phyloP scores from a whole-genome alignment of 30 jellyfish, hydroid and myxozoan genomes.

The Pelagia noctiluca region DNA sequence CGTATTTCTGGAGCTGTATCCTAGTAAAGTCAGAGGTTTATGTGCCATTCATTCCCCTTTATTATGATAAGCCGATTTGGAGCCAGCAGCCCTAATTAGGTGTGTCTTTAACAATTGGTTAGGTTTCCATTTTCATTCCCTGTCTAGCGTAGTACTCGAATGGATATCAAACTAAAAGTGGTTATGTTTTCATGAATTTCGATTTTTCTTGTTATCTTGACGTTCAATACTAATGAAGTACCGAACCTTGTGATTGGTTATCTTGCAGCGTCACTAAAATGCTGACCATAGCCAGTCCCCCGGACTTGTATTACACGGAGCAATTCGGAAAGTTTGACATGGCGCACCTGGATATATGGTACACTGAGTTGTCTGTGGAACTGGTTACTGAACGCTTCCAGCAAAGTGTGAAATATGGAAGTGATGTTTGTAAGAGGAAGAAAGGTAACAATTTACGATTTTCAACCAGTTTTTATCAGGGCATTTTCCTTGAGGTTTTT shows the following conservation, averaged over 20 bases:
- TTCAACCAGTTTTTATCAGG: too few relatives aligned
- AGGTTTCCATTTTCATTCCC: too few relatives aligned
- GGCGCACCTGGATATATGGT: slow-evolving; percentile 85
- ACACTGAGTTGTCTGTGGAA: slow-evolving; percentile 31
- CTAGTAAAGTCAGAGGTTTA: too few relatives aligned
- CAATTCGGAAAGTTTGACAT: slow-evolving; percentile 86
- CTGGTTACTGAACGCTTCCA: neutral
- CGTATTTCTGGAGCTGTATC: too few relatives aligned
- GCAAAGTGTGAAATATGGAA: too few relatives aligned
- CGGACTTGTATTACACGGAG: slow-evolving; percentile 13
- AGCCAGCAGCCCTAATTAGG: too few relatives aligned
- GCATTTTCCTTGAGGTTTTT: too few relatives aligned
- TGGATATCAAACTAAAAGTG: too few relatives aligned
- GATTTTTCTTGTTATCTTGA: neutral
- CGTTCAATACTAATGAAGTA: neutral
- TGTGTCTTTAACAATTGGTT: too few relatives aligned
- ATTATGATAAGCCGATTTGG: too few relatives aligned
- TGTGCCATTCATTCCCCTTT: too few relatives aligned
- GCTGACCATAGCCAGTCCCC: slow-evolving; percentile 92
- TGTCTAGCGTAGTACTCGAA: too few relatives aligned
- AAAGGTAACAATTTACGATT: slow-evolving; percentile 53
- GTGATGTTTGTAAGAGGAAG: slow-evolving; percentile 15
- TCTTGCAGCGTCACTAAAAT: slow-evolving; percentile 16
- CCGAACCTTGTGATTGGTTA: neutral
- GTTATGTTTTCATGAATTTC: neutral